Conservation (phyloP, 1,140 invertebrate genomes). For the Drosophila saltans region DNA sequence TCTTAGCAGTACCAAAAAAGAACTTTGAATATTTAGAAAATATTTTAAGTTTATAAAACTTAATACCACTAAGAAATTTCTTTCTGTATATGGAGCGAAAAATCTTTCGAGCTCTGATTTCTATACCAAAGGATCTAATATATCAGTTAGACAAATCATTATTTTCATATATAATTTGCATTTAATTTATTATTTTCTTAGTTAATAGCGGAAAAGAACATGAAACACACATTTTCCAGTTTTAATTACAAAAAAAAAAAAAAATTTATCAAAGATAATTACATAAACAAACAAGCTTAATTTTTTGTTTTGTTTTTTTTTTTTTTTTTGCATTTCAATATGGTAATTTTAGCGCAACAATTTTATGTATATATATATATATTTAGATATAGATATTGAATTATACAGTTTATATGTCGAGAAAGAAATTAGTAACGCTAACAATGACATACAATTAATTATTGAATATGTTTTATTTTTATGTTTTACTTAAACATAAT, state of each 20-base stretch:
- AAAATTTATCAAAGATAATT: slow-evolving; percentile 19
- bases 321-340: slow-evolving; percentile 40
- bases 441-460: slow-evolving; percentile 55
- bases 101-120: no score
- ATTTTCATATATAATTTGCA: slow-evolving; percentile 38
- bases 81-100: no score
- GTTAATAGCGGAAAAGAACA: slow-evolving; percentile 56
- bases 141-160: slow-evolving; percentile 5
- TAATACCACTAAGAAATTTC: no score
- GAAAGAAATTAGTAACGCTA: slow-evolving; percentile 34
- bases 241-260: slow-evolving; percentile 45
- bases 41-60: no score
- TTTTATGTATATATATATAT: slow-evolving; percentile 45
- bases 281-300: slow-evolving; percentile 73
- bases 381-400: slow-evolving; percentile 32
- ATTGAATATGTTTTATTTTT: slow-evolving; percentile 35
- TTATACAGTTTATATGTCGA: slow-evolving; percentile 32
- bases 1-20: no score
- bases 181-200: slow-evolving; percentile 67
- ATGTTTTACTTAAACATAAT: slow-evolving; percentile 45
- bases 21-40: no score
- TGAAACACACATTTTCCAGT: slow-evolving; percentile 59
- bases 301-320: slow-evolving; percentile 33
- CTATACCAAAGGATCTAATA: no score
- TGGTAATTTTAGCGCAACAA: slow-evolving; percentile 71